Evolutionary conservation across 2,888 invertebrate genomes (phyloP), one percentile per base, ranked within the genome.

Genomic region (Tolmerus cingulatus): DNA sequence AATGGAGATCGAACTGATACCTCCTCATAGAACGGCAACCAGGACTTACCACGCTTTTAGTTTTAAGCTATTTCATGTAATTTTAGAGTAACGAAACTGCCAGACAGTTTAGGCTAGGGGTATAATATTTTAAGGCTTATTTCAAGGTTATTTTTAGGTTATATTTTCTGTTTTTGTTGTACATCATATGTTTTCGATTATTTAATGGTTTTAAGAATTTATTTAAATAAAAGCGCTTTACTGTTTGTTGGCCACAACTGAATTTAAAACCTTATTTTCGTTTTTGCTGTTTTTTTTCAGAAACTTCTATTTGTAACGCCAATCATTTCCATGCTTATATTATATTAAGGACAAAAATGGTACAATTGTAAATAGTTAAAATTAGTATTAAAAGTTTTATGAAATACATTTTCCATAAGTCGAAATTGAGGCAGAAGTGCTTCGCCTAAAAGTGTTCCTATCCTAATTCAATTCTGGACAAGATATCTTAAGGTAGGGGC

Each of bases 171-270:
- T 66, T 66, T 51, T 34, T 78, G 78, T 78, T 40, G 78, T 78
- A 78, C 23, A 78, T 40, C 43, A 14, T 19, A 23, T 23, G 78
- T 43, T 78, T 78, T 78, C 40, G 46, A 43, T 78, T 78, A 78
- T 78, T 78, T 78, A 78, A 40, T n/a, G 16, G 9, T 78, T 78
- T 23, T 40, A 43, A 78, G n/a, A 23, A 43, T 78, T 40, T 78
- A 78, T 78, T 78, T 78, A 78, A 78, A 78, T 78, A 78, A 78
- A 78, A 78, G 4, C 66, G 27, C 66, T 66, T 66, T 66, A 66
- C 12, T 19, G 8, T 23, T 34, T 19, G 8, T 23, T 34, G 43
- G 43, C 76, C 37, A 76, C 66, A 27, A 66, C 4, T 23, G 66
- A 66, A 66, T 66, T 66, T 27, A 4, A 23, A 66, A 7, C 66